Conservation (phyloP, 2,797 vertebrate species). For the Xiphophorus birchmanni region DNA sequence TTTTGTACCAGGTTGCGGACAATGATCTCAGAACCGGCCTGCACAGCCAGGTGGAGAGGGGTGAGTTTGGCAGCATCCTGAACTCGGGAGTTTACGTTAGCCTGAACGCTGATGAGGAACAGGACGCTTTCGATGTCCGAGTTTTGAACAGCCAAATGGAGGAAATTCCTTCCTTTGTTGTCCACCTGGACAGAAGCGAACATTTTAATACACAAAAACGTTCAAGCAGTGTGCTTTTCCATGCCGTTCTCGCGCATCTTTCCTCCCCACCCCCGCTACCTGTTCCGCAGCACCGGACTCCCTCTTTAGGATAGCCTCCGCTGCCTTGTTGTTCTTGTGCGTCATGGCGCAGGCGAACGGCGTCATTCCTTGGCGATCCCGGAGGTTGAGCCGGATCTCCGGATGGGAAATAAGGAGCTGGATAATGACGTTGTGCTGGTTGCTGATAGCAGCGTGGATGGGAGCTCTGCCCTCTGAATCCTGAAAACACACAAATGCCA, state of each 20-base stretch:
- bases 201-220: not conserved
- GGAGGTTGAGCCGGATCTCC: conserved; percentile 90
- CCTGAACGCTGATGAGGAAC: conserved; percentile 97
- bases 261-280: conserved; percentile 69
- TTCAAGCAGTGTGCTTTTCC: not conserved
- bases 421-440: conserved; percentile 94
- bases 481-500: conserved; percentile 65
- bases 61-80: conserved; percentile 96
- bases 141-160: conserved; percentile 95
- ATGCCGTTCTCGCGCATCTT: not conserved
- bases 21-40: conserved; percentile 97
- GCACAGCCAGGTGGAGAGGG: conserved; percentile 96
- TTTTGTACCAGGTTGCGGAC: conserved; percentile 94
- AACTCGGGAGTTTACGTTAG: conserved; percentile 95
- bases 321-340: conserved; percentile 97
- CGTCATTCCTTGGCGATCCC: conserved; percentile 96
- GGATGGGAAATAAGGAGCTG: conserved; percentile 97
- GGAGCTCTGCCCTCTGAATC: conserved; percentile 96
- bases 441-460: conserved; percentile 95
- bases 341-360: conserved; percentile 99
- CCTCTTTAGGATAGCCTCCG: conserved; percentile 94
- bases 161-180: conserved; percentile 98
- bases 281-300: conserved; percentile 96
- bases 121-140: conserved; percentile 98
- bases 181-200: conserved; percentile 84